A percentile compares a stretch with the other conserved stretches of the same genome.
Conservation (phyloP, 2,113 vertebrate genomes). For the Albula glossodonta region DNA sequence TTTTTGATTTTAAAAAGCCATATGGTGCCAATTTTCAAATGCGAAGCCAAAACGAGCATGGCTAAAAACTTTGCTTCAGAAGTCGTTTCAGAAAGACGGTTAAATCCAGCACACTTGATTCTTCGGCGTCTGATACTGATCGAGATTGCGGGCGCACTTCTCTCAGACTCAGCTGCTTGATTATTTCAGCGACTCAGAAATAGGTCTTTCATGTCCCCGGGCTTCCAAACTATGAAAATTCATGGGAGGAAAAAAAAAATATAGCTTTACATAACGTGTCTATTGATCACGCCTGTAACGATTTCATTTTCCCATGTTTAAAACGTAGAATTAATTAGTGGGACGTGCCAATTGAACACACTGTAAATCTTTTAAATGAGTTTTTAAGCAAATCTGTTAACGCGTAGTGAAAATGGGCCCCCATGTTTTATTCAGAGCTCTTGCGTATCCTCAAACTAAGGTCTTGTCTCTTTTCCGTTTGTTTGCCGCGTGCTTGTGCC, state of each 20-base stretch:
- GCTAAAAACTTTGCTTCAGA: neutral
- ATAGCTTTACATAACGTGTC: neutral
- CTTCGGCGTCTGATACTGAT: neutral
- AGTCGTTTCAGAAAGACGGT: neutral
- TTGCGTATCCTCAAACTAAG: slow-evolving; percentile 46
- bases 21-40: slow-evolving; percentile 8
- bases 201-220: neutral
- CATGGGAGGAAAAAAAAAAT: neutral
- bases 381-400: slow-evolving; percentile 48
- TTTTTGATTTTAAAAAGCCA: slow-evolving; percentile 5
- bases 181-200: slow-evolving; percentile 4
- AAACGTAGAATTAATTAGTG: neutral
- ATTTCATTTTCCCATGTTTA: neutral
- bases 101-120: neutral
- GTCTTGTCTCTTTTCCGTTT: slow-evolving; percentile 37
- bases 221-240: neutral
- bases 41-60: slow-evolving; percentile 5
- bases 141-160: neutral
- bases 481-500: slow-evolving; percentile 57
- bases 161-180: neutral
- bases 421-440: slow-evolving; percentile 49
- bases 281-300: neutral
- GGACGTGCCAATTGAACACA: neutral
- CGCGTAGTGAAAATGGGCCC: slow-evolving; percentile 27
- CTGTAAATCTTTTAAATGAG: slow-evolving; percentile 56